These are phyloP conservation scores for Sula dactylatra DNA, from an alignment of 2,113 vertebrate genomes.

Conservation along the genomic window DNA sequence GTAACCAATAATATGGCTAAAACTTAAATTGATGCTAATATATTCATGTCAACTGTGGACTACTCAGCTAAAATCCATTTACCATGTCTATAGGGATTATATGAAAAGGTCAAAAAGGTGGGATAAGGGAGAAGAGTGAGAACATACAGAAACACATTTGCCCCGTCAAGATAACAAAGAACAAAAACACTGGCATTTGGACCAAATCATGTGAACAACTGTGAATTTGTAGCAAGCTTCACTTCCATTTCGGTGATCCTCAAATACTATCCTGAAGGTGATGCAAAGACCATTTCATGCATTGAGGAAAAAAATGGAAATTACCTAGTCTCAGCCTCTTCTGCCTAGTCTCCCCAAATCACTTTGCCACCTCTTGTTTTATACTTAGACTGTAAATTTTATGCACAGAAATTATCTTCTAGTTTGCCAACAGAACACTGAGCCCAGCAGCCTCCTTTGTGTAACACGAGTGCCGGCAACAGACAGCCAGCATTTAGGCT, in stretches of 20 bases:
- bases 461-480: fast-evolving
- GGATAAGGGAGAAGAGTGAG: background rate
- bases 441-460: background rate
- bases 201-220: background rate
- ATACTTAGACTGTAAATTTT: background rate
- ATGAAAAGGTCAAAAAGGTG: background rate
- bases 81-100: background rate
- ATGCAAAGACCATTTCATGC: background rate
- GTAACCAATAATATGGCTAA: background rate
- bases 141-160: background rate
- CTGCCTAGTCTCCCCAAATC: background rate
- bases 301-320: background rate
- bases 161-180: background rate
- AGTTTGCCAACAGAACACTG: background rate
- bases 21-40: background rate
- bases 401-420: background rate
- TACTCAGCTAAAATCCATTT: background rate
- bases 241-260: background rate
- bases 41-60: background rate
- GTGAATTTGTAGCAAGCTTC: background rate
- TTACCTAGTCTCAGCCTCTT: background rate
- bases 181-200: background rate
- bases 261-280: background rate
- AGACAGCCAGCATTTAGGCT: background rate
- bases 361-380: background rate